These are phyloP conservation scores for Microcebus ravelobensis DNA, from an alignment of 2,113 vertebrate genomes.

Conservation along the genomic window DNA sequence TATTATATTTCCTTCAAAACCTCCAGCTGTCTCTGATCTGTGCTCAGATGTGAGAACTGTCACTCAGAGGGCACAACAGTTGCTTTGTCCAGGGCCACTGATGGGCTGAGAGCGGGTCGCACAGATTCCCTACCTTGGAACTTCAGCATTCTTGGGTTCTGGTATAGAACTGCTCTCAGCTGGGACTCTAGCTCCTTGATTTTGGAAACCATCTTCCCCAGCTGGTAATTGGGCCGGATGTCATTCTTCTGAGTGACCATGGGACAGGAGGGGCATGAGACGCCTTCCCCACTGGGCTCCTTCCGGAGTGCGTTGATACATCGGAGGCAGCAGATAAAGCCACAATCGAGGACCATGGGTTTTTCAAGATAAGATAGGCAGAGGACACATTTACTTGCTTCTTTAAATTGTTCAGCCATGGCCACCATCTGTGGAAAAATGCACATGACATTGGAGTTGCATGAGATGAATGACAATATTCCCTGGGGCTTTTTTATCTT, in stretches of 20 bases:
- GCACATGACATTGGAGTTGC: neutral
- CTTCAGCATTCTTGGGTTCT: neutral
- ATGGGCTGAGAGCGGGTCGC: neutral
- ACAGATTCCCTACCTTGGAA: neutral
- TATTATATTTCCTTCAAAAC: neutral
- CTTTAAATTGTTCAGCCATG: neutral
- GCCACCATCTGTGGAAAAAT: neutral
- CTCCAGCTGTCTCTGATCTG: too few species aligned
- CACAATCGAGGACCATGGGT: neutral
- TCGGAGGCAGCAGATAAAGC: neutral
- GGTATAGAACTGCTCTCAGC: neutral
- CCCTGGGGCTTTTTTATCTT: neutral
- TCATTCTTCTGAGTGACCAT: neutral
- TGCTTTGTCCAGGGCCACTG: fast-evolving
- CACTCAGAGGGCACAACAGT: neutral
- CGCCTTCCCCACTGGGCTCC: neutral
- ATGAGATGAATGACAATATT: too few species aligned
- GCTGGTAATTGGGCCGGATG: neutral
- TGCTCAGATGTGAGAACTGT: neutral
- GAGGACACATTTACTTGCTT: neutral
- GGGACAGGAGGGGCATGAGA: neutral
- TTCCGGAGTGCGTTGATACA: neutral
- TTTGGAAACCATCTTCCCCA: neutral
- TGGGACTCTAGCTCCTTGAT: neutral
- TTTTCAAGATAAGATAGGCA: neutral